Conservation (phyloP, 2,797 vertebrate genomes). For the Molossus alvarezi region DNA sequence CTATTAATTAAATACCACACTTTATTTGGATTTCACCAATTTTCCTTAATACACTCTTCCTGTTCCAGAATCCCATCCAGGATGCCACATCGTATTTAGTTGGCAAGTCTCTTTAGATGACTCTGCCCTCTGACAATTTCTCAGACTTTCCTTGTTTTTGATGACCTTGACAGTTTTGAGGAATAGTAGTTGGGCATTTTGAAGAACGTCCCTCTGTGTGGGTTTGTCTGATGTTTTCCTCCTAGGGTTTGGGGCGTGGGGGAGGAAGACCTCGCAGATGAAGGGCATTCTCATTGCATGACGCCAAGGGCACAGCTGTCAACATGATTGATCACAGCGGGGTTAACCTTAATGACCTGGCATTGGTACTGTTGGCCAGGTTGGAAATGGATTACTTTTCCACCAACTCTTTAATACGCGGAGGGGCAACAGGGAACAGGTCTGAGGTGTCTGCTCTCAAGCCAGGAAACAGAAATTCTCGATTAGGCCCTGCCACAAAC, state of each 20-base stretch:
- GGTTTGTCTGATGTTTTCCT: slow-evolving; percentile 23
- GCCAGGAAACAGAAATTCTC: not conserved
- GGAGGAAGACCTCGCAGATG: not conserved
- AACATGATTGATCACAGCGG: not conserved
- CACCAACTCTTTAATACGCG: not conserved
- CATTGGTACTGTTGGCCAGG: not conserved
- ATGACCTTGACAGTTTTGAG: slow-evolving; percentile 35
- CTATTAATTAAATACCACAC: slow-evolving; percentile 13
- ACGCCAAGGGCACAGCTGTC: not conserved
- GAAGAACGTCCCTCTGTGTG: not conserved
- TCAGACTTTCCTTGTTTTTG: slow-evolving; percentile 50
- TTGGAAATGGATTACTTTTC: slow-evolving; percentile 2
- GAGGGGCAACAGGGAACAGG: not conserved
- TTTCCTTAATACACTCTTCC: slow-evolving; percentile 39
- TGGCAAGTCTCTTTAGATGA: slow-evolving; percentile 2
- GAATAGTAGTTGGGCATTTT: not conserved
- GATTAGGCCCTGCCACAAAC: not conserved
- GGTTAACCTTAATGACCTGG: not conserved
- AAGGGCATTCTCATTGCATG: not conserved
- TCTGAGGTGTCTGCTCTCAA: not conserved
- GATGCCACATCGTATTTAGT: not conserved
- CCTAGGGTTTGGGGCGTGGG: not conserved
- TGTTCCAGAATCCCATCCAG: slow-evolving; percentile 11
- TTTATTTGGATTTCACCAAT: slow-evolving; percentile 22
- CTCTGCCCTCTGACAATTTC: not conserved